Evolutionary conservation across 2,113 vertebrate species (phyloP), one percentile per base, ranked within the genome.

Genomic region (Amazona vittata): DNA sequence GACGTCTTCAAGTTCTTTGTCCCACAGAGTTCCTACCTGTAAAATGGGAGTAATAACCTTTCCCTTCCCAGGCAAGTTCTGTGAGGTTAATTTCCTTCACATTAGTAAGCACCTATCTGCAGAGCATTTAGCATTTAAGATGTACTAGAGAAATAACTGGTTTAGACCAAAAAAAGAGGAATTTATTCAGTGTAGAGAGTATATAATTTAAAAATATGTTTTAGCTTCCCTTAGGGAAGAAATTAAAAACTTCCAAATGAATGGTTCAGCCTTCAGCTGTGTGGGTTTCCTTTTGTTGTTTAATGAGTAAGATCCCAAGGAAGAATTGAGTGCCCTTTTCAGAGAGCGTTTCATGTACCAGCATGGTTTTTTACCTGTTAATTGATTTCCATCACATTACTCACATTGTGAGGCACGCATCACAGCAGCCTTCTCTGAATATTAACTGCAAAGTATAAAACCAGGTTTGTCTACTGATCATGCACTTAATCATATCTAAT

Each of bases 261-360:
- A 89, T 49, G 47, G 90, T 33, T 90, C 80, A 89, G 65, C 57
- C 85, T 86, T 81, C 64, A n/a, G 39, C 80, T 94, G 77, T 95
- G 93, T 97, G 86, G 84, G 86, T 49, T 96, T 89, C 79, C 91
- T 95, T 96, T 94, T 95, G 69, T 94, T 93, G 65, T 62, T 79
- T 79, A 88, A 86, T 93, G 89, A 96, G 83, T 94, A 96, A 92
- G 80, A 95, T 79, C 83, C 46, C 68, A n/a, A 67, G 73, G 82
- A 96, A 76, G 80, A 87, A 85, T 15, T 39, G 76, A 86, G 49
- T 90, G 88, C 83, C 74, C 86, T 94, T 97, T 96, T 73, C 73
- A 91, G 68, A 57, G 28, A 53, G 29, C n/a, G 31, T 92, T 94
- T 86, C 74, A 28, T 39, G 69, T 78, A 76, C 63, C 57, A 93